Percentiles rank a stretch among this genome's conserved stretches.
These are phyloP conservation scores for Drosophila littoralis DNA, from an alignment of 1,140 invertebrate species.

Conservation along the genomic window DNA sequence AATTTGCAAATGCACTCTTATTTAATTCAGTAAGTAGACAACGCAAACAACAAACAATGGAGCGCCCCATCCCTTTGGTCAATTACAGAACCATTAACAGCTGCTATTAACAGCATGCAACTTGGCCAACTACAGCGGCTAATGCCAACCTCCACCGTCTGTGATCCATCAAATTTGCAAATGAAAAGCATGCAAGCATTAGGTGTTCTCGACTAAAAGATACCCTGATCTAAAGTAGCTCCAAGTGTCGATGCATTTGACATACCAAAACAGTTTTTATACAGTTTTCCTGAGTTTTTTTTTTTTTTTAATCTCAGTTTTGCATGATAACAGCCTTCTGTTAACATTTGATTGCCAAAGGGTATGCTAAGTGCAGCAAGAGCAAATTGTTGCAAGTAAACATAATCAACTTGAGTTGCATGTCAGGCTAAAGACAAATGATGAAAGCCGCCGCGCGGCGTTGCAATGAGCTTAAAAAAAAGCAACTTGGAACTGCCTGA, in stretches of 20 bases:
- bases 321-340: no score
- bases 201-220: not conserved
- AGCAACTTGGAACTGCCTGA: slow-evolving; percentile 25
- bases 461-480: slow-evolving; percentile 33
- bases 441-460: slow-evolving; percentile 42
- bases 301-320: not conserved
- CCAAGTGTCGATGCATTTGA: not conserved
- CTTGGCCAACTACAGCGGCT: slow-evolving; percentile 31
- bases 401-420: slow-evolving; percentile 67
- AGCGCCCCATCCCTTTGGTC: slow-evolving; percentile 24
- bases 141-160: slow-evolving; percentile 33
- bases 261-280: not conserved
- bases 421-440: slow-evolving; percentile 70
- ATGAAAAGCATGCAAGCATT: slow-evolving; percentile 17
- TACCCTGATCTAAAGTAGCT: not conserved
- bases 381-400: slow-evolving; percentile 7
- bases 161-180: slow-evolving; percentile 68
- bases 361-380: not conserved
- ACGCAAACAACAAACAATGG: slow-evolving; percentile 33
- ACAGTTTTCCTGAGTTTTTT: not conserved
- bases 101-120: slow-evolving; percentile 45
- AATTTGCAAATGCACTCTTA: slow-evolving; percentile 28
- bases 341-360: not conserved
- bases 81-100: slow-evolving; percentile 63
- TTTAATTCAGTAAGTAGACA: slow-evolving; percentile 50